Evolutionary conservation across 2,797 vertebrate species (phyloP), one percentile per base, ranked within the genome.

Genomic region (Alectoris magna): DNA sequence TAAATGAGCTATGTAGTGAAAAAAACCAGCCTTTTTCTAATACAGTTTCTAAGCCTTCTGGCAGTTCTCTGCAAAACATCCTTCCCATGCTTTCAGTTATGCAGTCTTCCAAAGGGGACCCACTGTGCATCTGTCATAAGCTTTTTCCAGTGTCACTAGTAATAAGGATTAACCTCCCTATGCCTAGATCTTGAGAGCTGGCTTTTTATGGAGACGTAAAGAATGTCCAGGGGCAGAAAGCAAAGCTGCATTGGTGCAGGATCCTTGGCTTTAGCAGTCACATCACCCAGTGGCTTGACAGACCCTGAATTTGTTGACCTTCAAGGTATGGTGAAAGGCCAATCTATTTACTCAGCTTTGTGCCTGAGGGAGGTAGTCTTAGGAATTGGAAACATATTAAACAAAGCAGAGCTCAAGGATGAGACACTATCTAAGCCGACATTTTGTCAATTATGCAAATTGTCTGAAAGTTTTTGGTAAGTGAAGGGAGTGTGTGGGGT

Each of bases 91-190:
- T 95, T 87, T 93, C 83, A 80, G 87, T 94, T 84, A 91, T 91
- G 85, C 66, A 87, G 18, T 64, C 88, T 93, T 96, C 93, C 85
- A 87, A 95, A 91, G 51, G 46, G 73, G 91, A 93, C 77, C 83
- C 53, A 85, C 90, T 90, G 92, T 93, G 92, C 95, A 90, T 94
- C 91, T 93, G 90, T 90, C 90, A 93, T 88, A 95, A 93, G 78
- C 87, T 92, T 91, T 96, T 95, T 90, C 74, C 90, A 95, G 84
- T 97, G 91, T 96, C 93, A 92, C 81, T 88, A 84, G 81, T 76
- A 94, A 95, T 97, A 95, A 96, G 63, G 90, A 96, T 97, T 96
- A 96, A 96, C 86, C 91, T 96, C 71, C 71, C 84, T 81, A 58
- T 76, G 87, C 66, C 78, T 86, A 91, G 58, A 76, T 96, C 85